phyloP scores from a whole-genome alignment of 2,113 vertebrate genomes.

The Myocastor coypus region DNA sequence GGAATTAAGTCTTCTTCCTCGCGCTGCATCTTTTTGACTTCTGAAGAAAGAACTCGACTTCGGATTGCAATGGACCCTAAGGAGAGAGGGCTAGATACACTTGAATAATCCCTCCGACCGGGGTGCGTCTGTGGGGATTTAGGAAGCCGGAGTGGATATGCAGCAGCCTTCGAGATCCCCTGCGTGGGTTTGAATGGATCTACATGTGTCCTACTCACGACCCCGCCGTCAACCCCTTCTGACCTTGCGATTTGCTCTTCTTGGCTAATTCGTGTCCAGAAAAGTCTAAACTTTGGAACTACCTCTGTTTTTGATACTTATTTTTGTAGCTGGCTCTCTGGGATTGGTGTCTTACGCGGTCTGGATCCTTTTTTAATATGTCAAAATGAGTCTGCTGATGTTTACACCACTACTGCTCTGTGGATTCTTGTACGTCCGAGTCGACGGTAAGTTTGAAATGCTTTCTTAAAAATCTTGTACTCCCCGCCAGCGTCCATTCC shows the following conservation, averaged over 20 bases:
- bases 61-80: conserved; percentile 84
- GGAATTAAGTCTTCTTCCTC: conserved; percentile 81
- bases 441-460: conserved; percentile 93
- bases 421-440: conserved; percentile 95
- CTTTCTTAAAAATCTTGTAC: not conserved
- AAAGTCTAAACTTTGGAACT: conserved; percentile 89
- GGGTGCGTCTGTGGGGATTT: conserved; percentile 85
- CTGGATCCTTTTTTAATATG: conserved; percentile 96
- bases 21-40: conserved; percentile 78
- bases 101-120: conserved; percentile 81
- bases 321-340: conserved; percentile 83
- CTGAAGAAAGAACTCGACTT: conserved; percentile 83
- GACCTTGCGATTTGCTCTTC: conserved; percentile 70
- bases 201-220: conserved; percentile 81
- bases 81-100: conserved; percentile 80
- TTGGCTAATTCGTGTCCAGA: conserved; percentile 83
- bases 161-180: conserved; percentile 76
- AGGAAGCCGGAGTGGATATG: conserved; percentile 82
- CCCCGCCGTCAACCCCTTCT: conserved; percentile 75
- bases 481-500: conserved; percentile 1
- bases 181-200: conserved; percentile 82
- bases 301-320: conserved; percentile 88
- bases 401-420: conserved; percentile 94
- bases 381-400: conserved; percentile 96
- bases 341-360: conserved; percentile 88